Conservation (phyloP, 2,888 invertebrate species). For the Oligia strigilis region DNA sequence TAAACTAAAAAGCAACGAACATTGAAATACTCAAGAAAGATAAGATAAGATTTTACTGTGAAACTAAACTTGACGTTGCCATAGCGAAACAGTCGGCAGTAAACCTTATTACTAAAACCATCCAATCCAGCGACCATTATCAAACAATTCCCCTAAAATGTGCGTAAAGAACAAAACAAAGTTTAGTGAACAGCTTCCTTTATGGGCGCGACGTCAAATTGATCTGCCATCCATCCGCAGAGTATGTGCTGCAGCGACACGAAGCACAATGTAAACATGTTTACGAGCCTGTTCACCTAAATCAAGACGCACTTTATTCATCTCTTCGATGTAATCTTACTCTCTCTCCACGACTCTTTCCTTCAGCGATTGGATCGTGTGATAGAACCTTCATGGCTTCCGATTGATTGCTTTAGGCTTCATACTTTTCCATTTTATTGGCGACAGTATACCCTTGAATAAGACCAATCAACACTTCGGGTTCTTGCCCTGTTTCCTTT, state of each 20-base stretch:
- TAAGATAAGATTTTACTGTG: slow-evolving; percentile 15
- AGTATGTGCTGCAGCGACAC: slow-evolving; percentile 21
- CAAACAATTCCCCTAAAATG: slow-evolving; percentile 39
- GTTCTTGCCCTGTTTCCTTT: slow-evolving; percentile 48
- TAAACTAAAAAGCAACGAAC: slow-evolving; percentile 1
- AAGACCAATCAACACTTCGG: slow-evolving; percentile 63
- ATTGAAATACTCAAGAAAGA: slow-evolving; percentile 29
- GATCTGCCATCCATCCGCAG: slow-evolving; percentile 47
- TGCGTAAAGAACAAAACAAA: slow-evolving; percentile 64
- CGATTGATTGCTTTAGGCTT: slow-evolving; percentile 58
- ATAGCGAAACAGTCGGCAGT: slow-evolving; percentile 9
- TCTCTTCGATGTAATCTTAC: slow-evolving; percentile 61
- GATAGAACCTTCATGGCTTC: slow-evolving; percentile 60
- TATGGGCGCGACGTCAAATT: slow-evolving; percentile 41
- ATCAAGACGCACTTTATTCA: slow-evolving; percentile 66
- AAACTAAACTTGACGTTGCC: slow-evolving; percentile 1
- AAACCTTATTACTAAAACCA: slow-evolving; percentile 46
- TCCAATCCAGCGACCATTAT: slow-evolving; percentile 26
- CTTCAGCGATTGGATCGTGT: slow-evolving; percentile 49
- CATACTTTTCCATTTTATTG: slow-evolving; percentile 63
- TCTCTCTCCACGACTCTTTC: slow-evolving; percentile 39
- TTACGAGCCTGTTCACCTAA: slow-evolving; percentile 71
- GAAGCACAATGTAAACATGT: slow-evolving; percentile 70
- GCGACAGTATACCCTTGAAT: slow-evolving; percentile 59
- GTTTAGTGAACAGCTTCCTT: slow-evolving; percentile 55